A percentile compares a stretch with the other conserved stretches of the same genome.
These are phyloP conservation scores for Apodemia zela DNA, from an alignment of 2,888 invertebrate genomes.

Conservation along the genomic window DNA sequence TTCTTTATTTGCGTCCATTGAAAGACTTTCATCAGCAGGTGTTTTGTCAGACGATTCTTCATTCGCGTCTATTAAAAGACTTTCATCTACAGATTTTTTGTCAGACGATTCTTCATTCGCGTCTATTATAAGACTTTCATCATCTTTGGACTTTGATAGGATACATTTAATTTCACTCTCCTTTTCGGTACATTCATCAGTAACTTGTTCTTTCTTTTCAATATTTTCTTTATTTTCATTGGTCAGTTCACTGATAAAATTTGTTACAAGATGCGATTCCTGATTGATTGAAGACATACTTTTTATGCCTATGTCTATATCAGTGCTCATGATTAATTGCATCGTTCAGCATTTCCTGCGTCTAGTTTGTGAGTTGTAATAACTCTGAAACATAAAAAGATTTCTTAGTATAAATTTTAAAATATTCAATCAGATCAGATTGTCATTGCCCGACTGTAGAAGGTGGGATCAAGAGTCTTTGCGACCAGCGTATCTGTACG, in stretches of 20 bases:
- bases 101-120: not conserved
- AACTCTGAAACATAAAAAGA: conserved; percentile 44
- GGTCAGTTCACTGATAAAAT: conserved; percentile 35
- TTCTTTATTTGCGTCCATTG: not conserved
- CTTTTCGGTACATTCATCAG: not conserved
- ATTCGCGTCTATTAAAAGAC: not conserved
- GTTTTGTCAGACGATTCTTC: not conserved
- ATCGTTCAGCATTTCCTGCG: conserved; percentile 59
- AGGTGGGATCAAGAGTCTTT: no score
- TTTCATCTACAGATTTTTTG: not conserved
- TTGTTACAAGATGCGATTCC: conserved; percentile 43
- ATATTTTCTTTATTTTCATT: conserved; percentile 41
- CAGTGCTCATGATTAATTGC: conserved; percentile 64
- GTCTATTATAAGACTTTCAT: not conserved
- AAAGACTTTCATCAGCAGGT: not conserved
- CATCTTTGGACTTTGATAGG: not conserved
- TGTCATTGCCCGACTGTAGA: no score
- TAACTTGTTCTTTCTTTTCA: conserved; percentile 23
- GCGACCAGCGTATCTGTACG: no score
- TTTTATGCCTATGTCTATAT: conserved; percentile 45
- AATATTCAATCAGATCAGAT: no score
- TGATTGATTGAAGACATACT: conserved; percentile 55
- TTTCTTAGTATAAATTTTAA: not conserved
- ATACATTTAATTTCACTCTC: not conserved
- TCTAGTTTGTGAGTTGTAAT: not conserved